Percentiles rank a stretch among this genome's conserved stretches.
phyloP scores from a whole-genome alignment of 2,888 invertebrate genomes.

The Deilephila porcellus region DNA sequence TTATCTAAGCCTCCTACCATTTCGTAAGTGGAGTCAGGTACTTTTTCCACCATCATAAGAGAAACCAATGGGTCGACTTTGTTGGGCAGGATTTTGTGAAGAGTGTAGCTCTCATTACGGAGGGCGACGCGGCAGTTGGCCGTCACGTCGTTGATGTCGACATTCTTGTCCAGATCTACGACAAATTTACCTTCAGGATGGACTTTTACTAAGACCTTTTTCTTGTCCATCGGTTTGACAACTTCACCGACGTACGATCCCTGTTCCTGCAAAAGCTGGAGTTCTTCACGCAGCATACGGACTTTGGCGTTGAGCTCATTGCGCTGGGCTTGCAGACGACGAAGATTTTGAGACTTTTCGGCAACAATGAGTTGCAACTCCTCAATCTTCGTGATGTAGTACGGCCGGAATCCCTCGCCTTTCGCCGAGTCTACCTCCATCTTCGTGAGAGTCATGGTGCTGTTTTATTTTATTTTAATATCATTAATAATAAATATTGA shows the following conservation, averaged over 20 bases:
- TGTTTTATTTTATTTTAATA: conserved; percentile 46
- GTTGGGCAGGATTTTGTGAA: conserved; percentile 99
- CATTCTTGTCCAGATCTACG: conserved; percentile 99
- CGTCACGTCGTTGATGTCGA: conserved; percentile 98
- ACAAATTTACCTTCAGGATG: conserved; percentile 99
- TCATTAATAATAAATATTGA: conserved; percentile 32
- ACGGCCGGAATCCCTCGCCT: conserved; percentile 96
- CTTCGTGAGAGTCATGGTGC: conserved; percentile 78
- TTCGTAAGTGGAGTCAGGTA: conserved; percentile 99
- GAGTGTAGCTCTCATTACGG: conserved; percentile 98
- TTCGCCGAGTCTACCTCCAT: conserved; percentile 90
- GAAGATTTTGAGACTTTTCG: conserved; percentile 98
- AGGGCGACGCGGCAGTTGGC: conserved; percentile 99
- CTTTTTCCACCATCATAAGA: conserved; percentile 99
- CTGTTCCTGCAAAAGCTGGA: conserved; percentile 98
- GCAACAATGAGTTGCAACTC: conserved; percentile 97
- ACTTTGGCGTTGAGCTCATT: conserved; percentile 99
- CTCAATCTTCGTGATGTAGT: conserved; percentile 99
- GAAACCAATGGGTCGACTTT: conserved; percentile 99
- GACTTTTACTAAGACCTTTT: conserved; percentile 99
- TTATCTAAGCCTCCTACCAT: conserved; percentile 99
- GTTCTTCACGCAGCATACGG: conserved; percentile 97
- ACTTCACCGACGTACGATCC: conserved; percentile 99
- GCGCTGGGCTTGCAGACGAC: conserved; percentile 98
- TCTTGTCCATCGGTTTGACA: conserved; percentile 99